Percentiles rank a stretch among this genome's conserved stretches.
Conservation (phyloP, 2,113 vertebrate genomes). For the Alces alces region DNA sequence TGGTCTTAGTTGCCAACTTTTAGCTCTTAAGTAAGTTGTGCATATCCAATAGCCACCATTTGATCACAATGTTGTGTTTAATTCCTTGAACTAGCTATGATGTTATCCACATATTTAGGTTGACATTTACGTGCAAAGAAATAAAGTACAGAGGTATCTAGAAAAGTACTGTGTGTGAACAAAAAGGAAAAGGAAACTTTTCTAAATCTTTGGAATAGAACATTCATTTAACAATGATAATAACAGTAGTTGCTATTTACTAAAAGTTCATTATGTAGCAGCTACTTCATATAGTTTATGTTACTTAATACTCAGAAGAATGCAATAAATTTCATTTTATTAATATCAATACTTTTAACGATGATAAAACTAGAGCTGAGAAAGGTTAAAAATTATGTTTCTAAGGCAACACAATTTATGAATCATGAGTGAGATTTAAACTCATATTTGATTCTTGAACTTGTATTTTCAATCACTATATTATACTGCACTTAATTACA, state of each 20-base stretch:
- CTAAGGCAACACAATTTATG: not conserved
- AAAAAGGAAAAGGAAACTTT: not conserved
- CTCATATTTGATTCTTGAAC: not conserved
- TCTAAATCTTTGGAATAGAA: not conserved
- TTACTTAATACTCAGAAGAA: conserved; percentile 1
- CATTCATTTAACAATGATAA: not conserved
- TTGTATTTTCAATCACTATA: not conserved
- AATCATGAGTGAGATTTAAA: not conserved
- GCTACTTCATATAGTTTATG: not conserved
- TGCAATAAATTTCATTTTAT: not conserved
- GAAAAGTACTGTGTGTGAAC: not conserved
- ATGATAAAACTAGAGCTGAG: not conserved
- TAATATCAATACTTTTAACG: not conserved
- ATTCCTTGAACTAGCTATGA: not conserved
- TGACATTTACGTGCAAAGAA: not conserved
- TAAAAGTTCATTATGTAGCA: not conserved
- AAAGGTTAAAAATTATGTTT: not conserved
- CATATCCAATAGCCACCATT: not conserved
- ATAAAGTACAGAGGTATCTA: not conserved
- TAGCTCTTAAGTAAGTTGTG: not conserved
- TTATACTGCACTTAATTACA: conserved; percentile 2
- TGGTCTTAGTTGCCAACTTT: not conserved
- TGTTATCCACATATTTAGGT: not conserved
- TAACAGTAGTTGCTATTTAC: not conserved
- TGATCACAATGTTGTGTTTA: not conserved